Evolutionary conservation across 2,888 invertebrate genomes (phyloP).

Genomic region (Rhogogaster chlorosoma): DNA sequence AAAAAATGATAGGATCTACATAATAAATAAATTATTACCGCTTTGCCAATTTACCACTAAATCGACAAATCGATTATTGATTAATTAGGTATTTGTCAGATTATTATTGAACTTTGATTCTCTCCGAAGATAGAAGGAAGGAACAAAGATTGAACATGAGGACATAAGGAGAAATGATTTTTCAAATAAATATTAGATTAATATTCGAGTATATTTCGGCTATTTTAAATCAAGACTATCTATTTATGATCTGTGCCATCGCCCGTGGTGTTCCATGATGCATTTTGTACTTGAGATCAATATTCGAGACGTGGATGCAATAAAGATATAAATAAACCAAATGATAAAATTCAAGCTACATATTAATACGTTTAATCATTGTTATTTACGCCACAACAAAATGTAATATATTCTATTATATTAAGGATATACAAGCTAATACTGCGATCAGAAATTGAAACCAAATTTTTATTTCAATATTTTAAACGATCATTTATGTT

Average conservation of each 20-base stretch:
- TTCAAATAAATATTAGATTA: background rate
- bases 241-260: conserved; percentile 34
- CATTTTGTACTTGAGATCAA: conserved; percentile 14
- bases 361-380: conserved; percentile 10
- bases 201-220: background rate
- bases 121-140: background rate
- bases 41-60: background rate
- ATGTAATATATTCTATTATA: conserved; percentile 36
- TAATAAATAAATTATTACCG: background rate
- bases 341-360: conserved; percentile 35
- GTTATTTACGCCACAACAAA: background rate
- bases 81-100: background rate
- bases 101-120: background rate
- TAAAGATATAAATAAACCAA: conserved; percentile 31
- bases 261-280: conserved; percentile 9
- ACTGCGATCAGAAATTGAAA: background rate
- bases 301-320: conserved; percentile 12
- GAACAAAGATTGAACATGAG: background rate
- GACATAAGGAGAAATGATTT: background rate
- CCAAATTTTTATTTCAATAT: background rate
- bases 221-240: background rate
- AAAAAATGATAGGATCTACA: conserved; percentile 5
- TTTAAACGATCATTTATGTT: conserved; percentile 4
- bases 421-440: background rate
- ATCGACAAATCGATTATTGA: background rate